Base-by-base conservation (phyloP, 2,113 vertebrate genomes). In the Mus pahari region DNA sequence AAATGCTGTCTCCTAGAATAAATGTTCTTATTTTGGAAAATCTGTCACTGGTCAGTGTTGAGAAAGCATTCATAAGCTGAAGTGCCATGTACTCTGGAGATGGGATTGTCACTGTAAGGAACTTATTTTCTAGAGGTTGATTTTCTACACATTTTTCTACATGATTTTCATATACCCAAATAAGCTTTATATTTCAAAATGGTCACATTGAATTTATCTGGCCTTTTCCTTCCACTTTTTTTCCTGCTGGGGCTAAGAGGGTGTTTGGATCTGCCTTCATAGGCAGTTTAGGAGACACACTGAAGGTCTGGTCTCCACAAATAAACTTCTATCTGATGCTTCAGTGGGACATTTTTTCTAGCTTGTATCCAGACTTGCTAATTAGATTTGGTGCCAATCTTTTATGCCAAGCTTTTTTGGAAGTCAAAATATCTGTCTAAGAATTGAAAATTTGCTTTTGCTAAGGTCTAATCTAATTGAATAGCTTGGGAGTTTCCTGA, bases 111-210 rank as follows among this genome's bases (percentile, higher is more conserved):
- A 64, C 70, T 42, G 48, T 74, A 78, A 90, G 36, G 19, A 83
- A 26, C 83, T 83, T 62, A 73, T 58, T 94, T 94, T 75, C 42
- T 58, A 64, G 12, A 90, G 31, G 22, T 19, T 70, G 33, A 74
- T 79, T 90, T 92, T 94, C 33, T 53, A 70, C 42, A 58, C 48
- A 17, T 53, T 36, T 68, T 16, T 36, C 66, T 68, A 68, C 31
- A 68, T 16, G 66, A 73, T 96, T 97, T 97, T 53, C 75, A 94
- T 0, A 71, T 68, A 64, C 92, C 45, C 89, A 28, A 93, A 92
- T 64, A 73, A 64, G 1, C 17, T 39, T 50, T 19, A 75, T 84
- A 75, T 93, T 94, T 94, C 62, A 90, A 74, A 92, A 79, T 66
- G 31, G 33, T 78, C 91, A 31, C 22, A 4, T 48, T n/a, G 48